Evolutionary conservation across 1,140 invertebrate species (phyloP), one percentile per base, ranked within the genome.

Genomic region (Aphidius gifuensis): DNA sequence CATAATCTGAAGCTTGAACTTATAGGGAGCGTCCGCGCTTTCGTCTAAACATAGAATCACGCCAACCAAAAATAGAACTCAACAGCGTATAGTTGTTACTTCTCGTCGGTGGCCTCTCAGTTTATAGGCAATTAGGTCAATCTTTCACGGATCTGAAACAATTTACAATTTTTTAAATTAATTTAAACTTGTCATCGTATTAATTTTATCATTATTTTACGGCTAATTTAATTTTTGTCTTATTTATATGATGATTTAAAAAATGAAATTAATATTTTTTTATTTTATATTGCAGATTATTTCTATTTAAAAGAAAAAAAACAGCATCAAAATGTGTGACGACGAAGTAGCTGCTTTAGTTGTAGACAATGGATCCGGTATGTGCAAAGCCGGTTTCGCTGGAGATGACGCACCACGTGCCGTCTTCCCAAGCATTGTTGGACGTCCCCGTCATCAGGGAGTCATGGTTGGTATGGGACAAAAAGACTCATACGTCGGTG

Each of bases 391-490:
- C 76, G 92, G 92, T 67, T 94, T 94, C 79, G 92, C 92, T 65
- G 91, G 91, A 69, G 91, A 93, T 79, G 90, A 92, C 82, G 91
- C 91, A 61, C 91, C 91, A 54, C 84, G 91, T 71, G 91, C 92
- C 73, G 92, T 93, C 65, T 93, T 93, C 83, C 90, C 91, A 58
- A 92, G 90, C 47, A 92, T 93, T 77, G 90, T 92, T 60, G 90
- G 90, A 64, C 85, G 91, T 64, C 91, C 91, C 60, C 83, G 90
- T 69, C 90, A 94, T 80, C 86, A 89, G 60, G 58, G 64, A 47
- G 92, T 96, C 69, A 95, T 96, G 93, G 93, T 96, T 68, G 94
- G 93, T 83, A 96, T 96, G 93, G 93, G 93, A 64, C 93, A 96
- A 82, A 96, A 95, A 78, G 90, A 92, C 83, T 86, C 76, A 70